Evolutionary conservation across 2,113 vertebrate species (phyloP).

Genomic region (Ceyx margarethae): DNA sequence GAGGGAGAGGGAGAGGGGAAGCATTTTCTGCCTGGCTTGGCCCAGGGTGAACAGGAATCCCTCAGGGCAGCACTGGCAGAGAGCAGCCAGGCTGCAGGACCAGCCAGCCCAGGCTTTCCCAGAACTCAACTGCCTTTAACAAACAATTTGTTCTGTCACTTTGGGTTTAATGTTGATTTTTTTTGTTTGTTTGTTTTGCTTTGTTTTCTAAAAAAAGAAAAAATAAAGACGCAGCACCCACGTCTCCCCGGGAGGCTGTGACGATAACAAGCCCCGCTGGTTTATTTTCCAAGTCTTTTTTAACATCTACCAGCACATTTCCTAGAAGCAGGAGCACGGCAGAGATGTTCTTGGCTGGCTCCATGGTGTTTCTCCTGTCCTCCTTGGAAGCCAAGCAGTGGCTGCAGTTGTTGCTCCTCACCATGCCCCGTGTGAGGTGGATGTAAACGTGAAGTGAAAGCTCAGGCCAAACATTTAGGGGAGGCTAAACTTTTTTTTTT

Average conservation of each 20-base stretch:
- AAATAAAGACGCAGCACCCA: no score
- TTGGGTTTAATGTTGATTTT: no score
- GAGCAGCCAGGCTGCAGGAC: not conserved
- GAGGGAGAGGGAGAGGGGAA: no score
- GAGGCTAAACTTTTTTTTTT: no score
- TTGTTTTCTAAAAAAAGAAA: not conserved
- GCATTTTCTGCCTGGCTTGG: not conserved
- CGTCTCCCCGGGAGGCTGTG: fast-evolving
- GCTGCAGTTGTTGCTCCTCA: not conserved
- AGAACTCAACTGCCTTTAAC: not conserved
- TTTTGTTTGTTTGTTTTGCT: no score
- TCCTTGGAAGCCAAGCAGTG: not conserved
- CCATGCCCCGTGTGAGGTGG: fast-evolving
- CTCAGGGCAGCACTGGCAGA: not conserved
- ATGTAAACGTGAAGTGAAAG: fast-evolving
- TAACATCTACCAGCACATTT: not conserved
- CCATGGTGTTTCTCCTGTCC: not conserved
- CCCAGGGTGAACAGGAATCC: not conserved
- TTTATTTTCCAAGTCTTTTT: not conserved
- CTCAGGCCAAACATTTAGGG: not conserved
- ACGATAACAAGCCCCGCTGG: not conserved
- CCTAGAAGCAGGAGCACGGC: not conserved
- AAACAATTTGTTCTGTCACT: not conserved
- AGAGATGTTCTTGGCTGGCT: not conserved
- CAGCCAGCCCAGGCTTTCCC: not conserved